phyloP scores from a whole-genome alignment of 2,113 vertebrate species.

The Vidua macroura region DNA sequence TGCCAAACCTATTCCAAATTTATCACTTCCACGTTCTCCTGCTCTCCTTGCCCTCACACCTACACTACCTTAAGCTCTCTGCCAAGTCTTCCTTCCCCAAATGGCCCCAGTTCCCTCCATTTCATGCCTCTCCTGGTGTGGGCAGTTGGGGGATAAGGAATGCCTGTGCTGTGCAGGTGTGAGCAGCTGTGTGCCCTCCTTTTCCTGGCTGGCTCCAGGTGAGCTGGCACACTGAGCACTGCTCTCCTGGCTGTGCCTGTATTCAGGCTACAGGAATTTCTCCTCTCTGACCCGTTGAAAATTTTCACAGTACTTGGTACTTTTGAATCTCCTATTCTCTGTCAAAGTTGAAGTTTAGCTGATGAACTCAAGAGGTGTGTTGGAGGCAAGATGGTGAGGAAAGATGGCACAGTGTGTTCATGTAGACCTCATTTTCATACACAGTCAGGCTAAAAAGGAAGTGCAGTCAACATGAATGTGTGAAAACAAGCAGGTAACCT shows the following conservation, averaged over 20 bases:
- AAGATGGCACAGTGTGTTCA: not conserved
- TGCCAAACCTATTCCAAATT: not conserved
- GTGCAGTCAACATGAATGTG: constrained; percentile 55
- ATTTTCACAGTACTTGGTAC: not conserved
- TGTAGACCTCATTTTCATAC: not conserved
- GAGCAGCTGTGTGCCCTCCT: not conserved
- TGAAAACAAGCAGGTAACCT: constrained; percentile 79
- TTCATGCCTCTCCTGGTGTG: not conserved
- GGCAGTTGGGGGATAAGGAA: not conserved
- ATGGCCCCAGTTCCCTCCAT: not conserved
- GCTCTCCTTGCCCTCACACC: not conserved
- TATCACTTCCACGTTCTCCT: not conserved
- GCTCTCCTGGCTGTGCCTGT: not conserved
- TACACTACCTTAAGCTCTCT: not conserved
- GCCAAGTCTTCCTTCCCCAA: not conserved
- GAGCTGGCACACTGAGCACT: not conserved
- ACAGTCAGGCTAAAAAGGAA: not conserved
- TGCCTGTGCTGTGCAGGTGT: not conserved
- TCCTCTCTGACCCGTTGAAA: not conserved
- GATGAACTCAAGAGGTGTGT: not conserved
- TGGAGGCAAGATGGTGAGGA: not conserved
- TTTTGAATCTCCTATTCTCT: not conserved
- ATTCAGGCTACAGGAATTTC: not conserved
- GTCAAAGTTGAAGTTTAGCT: not conserved
- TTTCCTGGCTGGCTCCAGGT: not conserved